These are phyloP conservation scores for Mya arenaria DNA, from an alignment of 1,140 invertebrate species.

Conservation along the genomic window DNA sequence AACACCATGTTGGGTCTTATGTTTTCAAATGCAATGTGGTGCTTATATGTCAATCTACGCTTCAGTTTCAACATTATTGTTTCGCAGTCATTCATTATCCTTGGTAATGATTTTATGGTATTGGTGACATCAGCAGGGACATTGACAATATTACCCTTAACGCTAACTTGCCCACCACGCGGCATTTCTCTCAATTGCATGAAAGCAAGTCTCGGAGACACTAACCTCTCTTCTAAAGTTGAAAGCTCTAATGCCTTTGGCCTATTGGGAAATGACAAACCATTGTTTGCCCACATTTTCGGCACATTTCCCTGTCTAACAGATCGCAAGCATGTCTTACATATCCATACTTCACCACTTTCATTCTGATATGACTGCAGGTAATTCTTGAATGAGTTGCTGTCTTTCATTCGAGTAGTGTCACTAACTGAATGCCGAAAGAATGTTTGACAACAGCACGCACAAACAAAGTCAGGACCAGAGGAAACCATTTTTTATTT, in stretches of 20 bases:
- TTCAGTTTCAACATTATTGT: slow-evolving; percentile 52
- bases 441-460: neutral
- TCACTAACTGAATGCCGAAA: neutral
- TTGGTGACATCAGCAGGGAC: slow-evolving; percentile 38
- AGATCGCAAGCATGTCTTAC: neutral
- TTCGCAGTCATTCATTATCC: neutral
- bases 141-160: slow-evolving; percentile 60
- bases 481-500: neutral
- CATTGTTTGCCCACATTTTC: neutral
- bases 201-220: slow-evolving; percentile 12
- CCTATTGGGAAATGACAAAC: neutral
- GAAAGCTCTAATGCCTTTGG: neutral
- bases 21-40: slow-evolving; percentile 20
- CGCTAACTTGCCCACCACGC: slow-evolving; percentile 29
- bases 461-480: neutral
- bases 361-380: neutral
- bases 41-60: slow-evolving; percentile 39
- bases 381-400: neutral
- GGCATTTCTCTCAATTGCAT: slow-evolving; percentile 56
- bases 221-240: neutral
- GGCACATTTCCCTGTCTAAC: neutral
- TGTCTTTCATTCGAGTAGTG: neutral
- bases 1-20: slow-evolving; percentile 37
- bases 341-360: neutral
- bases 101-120: slow-evolving; percentile 42